Evolutionary conservation across 2,113 vertebrate species (phyloP), one percentile per base, ranked within the genome.

Genomic region (Butorides virescens): DNA sequence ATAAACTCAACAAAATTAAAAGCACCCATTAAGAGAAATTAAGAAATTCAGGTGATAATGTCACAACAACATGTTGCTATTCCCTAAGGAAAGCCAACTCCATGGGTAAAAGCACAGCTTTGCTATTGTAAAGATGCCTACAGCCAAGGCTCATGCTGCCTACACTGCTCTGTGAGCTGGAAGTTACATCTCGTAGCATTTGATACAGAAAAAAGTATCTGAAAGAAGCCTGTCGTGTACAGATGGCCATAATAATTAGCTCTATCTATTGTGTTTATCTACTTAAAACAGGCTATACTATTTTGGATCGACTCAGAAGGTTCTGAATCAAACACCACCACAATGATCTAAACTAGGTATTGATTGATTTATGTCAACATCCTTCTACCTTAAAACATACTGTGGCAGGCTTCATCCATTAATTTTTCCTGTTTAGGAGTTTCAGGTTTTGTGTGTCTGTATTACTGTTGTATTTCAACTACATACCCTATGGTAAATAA

Each of bases 401-500:
- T 18, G 19, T 46, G 62, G 65, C 83, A 93, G 87, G 58, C 62
- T 91, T 81, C 71, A 85, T 53, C 66, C 77, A 92, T 87, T 94
- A 78, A 55, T 95, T 95, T 94, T 87, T 37, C 80, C 58, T 82
- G 29, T 70, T 95, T n/a, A 84, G 75, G 39, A 88, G 47, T 53
- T 83, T 44, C 67, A 53, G 42, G 79, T 49, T 72, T 16, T 77
- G 27, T 90, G 55, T 74, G 63, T 62, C 77, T 92, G 47, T 59
- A 86, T 91, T 88, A 86, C 90, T 88, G 83, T 44, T 86, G 80
- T 85, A 83, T 96, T 96, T 94, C 93, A 89, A 59, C 92, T 93
- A 82, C 77, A 73, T 71, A 95, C 82, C 20, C 63, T n/a, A 77
- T 67, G 93, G 90, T 95, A 97, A 97, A 96, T 96, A 96, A 96